Conservation (phyloP, 2,888 invertebrate genomes). For the Amiota mariae region DNA sequence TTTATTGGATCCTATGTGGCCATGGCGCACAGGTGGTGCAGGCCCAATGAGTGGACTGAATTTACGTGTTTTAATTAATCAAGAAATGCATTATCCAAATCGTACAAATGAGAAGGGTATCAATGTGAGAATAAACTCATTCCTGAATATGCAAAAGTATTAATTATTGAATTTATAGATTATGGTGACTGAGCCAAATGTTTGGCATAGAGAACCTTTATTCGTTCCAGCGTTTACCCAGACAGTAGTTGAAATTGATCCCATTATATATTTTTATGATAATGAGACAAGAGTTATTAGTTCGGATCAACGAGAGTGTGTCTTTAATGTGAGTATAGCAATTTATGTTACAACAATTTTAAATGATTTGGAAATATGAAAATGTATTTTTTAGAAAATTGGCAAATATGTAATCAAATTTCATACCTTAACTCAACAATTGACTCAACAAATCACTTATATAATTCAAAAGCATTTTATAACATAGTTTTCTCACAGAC, state of each 20-base stretch:
- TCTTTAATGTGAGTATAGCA: constrained; percentile 64
- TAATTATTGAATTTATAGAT: constrained; percentile 42
- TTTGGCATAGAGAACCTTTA: constrained; percentile 62
- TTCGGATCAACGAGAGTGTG: constrained; percentile 61
- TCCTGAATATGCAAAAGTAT: neutral
- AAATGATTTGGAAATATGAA: neutral
- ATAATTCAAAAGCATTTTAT: no score
- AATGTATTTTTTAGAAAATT: no score
- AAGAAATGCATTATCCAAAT: constrained; percentile 60
- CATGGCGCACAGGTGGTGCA: constrained; percentile 61
- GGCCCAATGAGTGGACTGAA: constrained; percentile 61
- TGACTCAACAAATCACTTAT: constrained; percentile 5
- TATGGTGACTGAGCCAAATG: constrained; percentile 64
- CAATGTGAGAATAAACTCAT: constrained; percentile 44
- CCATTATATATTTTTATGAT: constrained; percentile 66
- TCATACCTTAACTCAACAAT: neutral
- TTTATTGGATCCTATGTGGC: constrained; percentile 58
- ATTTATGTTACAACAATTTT: neutral
- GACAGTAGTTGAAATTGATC: constrained; percentile 63
- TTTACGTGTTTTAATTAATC: constrained; percentile 57
- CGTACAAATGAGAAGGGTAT: constrained; percentile 58
- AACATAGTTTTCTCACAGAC: no score
- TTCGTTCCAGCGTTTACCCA: constrained; percentile 63
- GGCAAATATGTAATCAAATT: no score
- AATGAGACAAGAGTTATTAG: constrained; percentile 61